These are phyloP conservation scores for Atlantisia rogersi DNA, from an alignment of 2,113 vertebrate species.

Conservation along the genomic window DNA sequence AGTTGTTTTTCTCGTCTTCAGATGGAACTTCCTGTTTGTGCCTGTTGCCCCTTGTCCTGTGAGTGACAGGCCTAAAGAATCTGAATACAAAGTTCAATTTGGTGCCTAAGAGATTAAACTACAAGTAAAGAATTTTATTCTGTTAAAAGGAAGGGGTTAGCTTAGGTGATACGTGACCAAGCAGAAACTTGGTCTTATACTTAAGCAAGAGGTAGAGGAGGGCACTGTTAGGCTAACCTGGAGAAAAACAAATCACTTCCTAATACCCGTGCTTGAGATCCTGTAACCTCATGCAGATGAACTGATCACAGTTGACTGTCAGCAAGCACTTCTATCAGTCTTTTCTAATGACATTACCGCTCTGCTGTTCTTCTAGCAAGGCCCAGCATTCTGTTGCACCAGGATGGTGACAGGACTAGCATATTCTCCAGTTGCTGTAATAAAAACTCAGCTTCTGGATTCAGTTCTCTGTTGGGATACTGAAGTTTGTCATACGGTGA, in stretches of 20 bases:
- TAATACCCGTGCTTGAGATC: background rate
- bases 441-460: background rate
- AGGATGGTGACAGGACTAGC: accelerated
- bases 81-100: accelerated
- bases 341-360: background rate
- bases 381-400: accelerated
- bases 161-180: background rate
- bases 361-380: background rate
- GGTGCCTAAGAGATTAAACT: background rate
- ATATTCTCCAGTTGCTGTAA: accelerated
- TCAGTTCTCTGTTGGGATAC: background rate
- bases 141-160: background rate
- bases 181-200: background rate
- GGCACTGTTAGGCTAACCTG: background rate
- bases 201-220: background rate
- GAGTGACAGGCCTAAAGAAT: background rate
- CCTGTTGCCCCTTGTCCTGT: too few species aligned
- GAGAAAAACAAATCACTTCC: background rate
- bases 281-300: background rate
- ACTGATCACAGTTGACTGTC: background rate
- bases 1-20: too few species aligned
- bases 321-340: background rate
- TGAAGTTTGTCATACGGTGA: background rate
- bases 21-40: too few species aligned
- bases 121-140: background rate